Evolutionary conservation across 1,140 invertebrate species (phyloP).

Genomic region (Andrena cerasifolii): DNA sequence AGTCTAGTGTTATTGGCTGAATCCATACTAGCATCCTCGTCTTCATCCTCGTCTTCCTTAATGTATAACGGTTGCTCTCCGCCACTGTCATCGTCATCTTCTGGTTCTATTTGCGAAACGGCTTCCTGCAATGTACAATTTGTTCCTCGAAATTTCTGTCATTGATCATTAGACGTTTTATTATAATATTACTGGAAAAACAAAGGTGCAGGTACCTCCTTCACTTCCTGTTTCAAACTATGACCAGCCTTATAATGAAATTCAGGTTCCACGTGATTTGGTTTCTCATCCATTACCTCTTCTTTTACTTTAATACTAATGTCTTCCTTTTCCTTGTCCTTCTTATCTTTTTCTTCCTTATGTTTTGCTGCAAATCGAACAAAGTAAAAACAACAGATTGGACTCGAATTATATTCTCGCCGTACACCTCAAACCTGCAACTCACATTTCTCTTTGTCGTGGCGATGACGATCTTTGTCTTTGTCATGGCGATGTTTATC

Average conservation of each 20-base stretch:
- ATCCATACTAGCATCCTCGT: constrained; percentile 72
- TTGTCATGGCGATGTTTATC: constrained; percentile 84
- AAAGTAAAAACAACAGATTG: constrained; percentile 4
- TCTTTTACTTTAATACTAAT: constrained; percentile 67
- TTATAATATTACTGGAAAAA: background rate
- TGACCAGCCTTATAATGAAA: constrained; percentile 33
- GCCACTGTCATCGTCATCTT: constrained; percentile 81
- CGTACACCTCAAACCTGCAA: background rate
- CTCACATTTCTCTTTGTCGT: constrained; percentile 80
- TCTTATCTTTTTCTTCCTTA: constrained; percentile 77
- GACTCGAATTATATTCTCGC: constrained; percentile 2
- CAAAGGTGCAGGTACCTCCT: constrained; percentile 68
- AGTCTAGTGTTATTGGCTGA: constrained; percentile 79
- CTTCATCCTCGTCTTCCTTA: constrained; percentile 80
- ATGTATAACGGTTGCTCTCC: constrained; percentile 78
- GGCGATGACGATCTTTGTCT: constrained; percentile 83
- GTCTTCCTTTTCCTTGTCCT: constrained; percentile 76
- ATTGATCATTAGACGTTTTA: background rate
- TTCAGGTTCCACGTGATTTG: constrained; percentile 42
- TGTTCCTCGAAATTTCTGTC: background rate
- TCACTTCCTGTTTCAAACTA: constrained; percentile 62
- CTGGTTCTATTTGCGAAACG: constrained; percentile 74
- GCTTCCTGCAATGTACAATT: constrained; percentile 64
- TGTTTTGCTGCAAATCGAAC: constrained; percentile 72
- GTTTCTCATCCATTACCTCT: constrained; percentile 55